Conservation (phyloP, 2,113 vertebrate genomes). For the Actenoides hombroni region DNA sequence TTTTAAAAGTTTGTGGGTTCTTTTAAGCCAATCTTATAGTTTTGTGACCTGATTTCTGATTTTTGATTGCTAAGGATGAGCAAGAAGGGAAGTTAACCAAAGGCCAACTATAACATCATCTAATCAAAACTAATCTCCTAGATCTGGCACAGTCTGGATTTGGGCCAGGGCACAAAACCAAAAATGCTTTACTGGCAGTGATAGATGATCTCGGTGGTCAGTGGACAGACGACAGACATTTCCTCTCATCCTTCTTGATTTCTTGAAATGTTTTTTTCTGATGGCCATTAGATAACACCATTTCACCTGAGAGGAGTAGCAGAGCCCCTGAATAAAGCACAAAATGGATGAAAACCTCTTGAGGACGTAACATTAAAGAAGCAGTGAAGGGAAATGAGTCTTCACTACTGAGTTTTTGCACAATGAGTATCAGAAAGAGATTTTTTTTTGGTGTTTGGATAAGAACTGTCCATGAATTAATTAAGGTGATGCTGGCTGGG, state of each 20-base stretch:
- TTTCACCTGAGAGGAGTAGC: neutral
- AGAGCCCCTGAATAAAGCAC: neutral
- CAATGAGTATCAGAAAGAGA: neutral
- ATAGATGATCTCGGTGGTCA: conserved; percentile 34
- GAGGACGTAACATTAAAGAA: neutral
- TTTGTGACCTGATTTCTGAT: neutral
- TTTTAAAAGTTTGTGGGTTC: neutral
- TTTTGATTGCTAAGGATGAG: neutral
- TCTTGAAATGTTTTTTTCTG: conserved; percentile 39
- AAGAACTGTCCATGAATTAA: neutral
- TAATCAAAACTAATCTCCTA: conserved; percentile 36
- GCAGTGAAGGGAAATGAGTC: neutral
- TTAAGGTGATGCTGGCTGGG: neutral
- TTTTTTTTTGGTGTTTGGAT: neutral
- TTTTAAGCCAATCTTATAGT: neutral
- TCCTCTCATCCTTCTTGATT: conserved; percentile 21
- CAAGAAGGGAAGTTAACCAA: neutral
- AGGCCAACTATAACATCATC: neutral
- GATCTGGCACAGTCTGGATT: conserved; percentile 26
- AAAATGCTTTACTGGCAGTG: conserved; percentile 45
- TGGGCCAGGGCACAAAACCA: conserved; percentile 8
- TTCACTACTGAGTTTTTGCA: neutral
- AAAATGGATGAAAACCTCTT: neutral
- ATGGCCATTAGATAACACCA: neutral
- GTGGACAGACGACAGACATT: neutral